These are phyloP conservation scores for Papilio glaucus DNA, from an alignment of 1,140 invertebrate genomes.

Conservation along the genomic window DNA sequence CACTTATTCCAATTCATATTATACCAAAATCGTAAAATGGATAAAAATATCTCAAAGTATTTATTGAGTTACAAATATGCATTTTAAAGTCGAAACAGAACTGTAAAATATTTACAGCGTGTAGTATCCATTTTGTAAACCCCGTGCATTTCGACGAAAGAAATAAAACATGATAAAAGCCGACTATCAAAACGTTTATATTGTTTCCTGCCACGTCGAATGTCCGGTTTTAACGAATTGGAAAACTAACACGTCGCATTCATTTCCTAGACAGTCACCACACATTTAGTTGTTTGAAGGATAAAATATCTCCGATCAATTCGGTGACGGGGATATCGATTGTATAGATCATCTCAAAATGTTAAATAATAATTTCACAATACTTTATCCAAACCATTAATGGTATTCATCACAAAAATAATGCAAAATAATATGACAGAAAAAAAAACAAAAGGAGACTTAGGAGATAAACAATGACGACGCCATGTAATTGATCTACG, in stretches of 20 bases:
- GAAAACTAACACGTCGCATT: conserved; percentile 38
- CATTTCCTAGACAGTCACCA: conserved; percentile 28
- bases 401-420: no score
- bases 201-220: conserved; percentile 38
- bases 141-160: not conserved
- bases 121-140: not conserved
- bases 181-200: conserved; percentile 35
- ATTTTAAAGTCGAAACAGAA: not conserved
- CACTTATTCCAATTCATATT: not conserved
- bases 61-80: not conserved
- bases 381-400: no score
- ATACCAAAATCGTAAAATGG: not conserved
- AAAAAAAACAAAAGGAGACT: no score
- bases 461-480: no score
- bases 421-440: no score
- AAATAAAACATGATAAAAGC: conserved; percentile 19
- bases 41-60: not conserved
- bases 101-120: not conserved
- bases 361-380: no score
- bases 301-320: no score
- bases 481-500: no score
- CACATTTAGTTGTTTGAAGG: not conserved
- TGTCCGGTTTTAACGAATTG: conserved; percentile 39
- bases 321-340: no score
- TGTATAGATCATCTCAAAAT: no score